Evolutionary conservation across 2,797 vertebrate species (phyloP), one percentile per base, ranked within the genome.

Genomic region (Gobionotothen gibberifrons): DNA sequence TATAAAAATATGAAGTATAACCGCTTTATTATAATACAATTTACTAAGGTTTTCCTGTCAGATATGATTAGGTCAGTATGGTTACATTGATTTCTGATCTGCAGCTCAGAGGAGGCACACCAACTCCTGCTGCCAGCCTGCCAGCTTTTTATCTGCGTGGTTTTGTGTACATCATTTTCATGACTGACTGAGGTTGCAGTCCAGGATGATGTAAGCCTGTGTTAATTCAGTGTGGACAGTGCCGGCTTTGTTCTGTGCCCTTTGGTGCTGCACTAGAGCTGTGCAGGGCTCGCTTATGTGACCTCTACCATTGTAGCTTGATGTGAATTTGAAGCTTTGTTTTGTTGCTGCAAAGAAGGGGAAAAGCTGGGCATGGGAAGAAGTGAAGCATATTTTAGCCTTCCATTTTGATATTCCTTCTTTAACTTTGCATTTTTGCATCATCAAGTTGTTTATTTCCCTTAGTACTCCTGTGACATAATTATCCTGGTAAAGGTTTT

Each of bases 171-270:
- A 92, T 91, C 86, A 88, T 92, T 92, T 92, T 92, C 82, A 88
- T 87, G 88, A 87, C 84, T 84, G 90, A 86, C 87, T 84, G 90
- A 89, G 89, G 85, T 91, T 92, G 90, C 78, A 80, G 85, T 78
- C 80, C 83, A 84, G 92, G 88, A 88, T 93, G 92, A 93, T 93
- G 92, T 93, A 93, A 93, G 88, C 91, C 89, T 92, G 90, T 90
- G 92, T 92, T 94, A 91, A 93, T 93, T 93, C 91, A 85, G 78
- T 39, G 82, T 83, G 90, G 92, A 93, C 93, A 93, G 89, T 91
- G 85, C 84, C 10, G 87, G 74, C 92, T 92, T 93, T 94, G 93
- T 94, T 91, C 90, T 66, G 80, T 90, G 92, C 88, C 86, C 90
- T 93, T 90, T 92, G 85, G 88, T 89, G 89, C 90, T 85, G 82